phyloP scores from a whole-genome alignment of 2,888 invertebrate species.

The Erannis defoliaria region DNA sequence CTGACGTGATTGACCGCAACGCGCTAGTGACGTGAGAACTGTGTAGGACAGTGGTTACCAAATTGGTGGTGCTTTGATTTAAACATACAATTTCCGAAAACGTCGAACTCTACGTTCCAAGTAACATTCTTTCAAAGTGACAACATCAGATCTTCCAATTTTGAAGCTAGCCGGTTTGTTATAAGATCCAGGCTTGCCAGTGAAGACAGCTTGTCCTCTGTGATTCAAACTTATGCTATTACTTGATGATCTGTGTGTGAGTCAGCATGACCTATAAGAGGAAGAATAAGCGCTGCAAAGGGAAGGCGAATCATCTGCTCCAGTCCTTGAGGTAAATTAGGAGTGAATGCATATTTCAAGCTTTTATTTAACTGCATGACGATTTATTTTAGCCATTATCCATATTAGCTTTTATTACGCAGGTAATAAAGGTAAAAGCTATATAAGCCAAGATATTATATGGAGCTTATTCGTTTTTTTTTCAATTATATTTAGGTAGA shows the following conservation, averaged over 20 bases:
- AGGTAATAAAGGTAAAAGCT: too few species aligned
- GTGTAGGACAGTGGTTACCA: background rate
- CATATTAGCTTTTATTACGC: too few species aligned
- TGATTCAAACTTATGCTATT: conserved; percentile 8
- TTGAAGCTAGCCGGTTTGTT: background rate
- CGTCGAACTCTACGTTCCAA: background rate
- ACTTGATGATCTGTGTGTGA: conserved; percentile 11
- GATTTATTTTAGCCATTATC: too few species aligned
- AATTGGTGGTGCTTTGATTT: background rate
- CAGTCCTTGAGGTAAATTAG: conserved; percentile 67
- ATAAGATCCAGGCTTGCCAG: background rate
- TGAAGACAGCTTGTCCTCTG: background rate
- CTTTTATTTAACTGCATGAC: too few species aligned
- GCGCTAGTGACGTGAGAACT: conserved; percentile 18
- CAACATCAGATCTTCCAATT: background rate
- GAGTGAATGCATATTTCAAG: background rate
- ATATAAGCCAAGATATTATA: too few species aligned
- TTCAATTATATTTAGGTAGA: background rate
- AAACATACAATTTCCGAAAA: background rate
- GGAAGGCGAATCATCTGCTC: conserved; percentile 72
- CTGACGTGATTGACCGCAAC: background rate
- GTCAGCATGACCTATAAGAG: conserved; percentile 58
- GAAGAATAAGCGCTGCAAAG: conserved; percentile 63
- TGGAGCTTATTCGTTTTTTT: conserved; percentile 6
- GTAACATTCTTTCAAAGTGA: background rate